Percentiles rank a stretch among this genome's conserved stretches.
phyloP scores from a whole-genome alignment of 2,888 invertebrate genomes.

The Scelioninae gen. 1 region DNA sequence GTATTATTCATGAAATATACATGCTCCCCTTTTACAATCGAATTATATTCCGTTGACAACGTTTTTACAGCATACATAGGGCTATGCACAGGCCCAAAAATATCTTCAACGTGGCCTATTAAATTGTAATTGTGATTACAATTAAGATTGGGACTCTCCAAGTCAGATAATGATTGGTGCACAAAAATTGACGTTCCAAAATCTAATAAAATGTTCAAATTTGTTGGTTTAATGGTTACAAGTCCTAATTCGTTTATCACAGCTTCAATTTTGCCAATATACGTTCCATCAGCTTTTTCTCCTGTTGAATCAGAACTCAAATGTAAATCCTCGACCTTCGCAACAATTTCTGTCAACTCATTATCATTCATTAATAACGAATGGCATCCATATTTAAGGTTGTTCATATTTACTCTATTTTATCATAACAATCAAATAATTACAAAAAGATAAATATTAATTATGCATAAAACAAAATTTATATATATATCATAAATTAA shows the following conservation, averaged over 20 bases:
- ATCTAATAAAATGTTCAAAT: slow-evolving; percentile 8
- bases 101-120: slow-evolving; percentile 32
- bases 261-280: slow-evolving; percentile 21
- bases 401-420: slow-evolving; percentile 6
- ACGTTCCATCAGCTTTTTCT: background rate
- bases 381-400: slow-evolving; percentile 7
- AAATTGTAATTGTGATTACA: slow-evolving; percentile 15
- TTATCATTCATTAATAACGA: slow-evolving; percentile 13
- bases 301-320: slow-evolving; percentile 13
- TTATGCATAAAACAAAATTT: no score
- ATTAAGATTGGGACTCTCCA: background rate
- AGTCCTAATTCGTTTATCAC: slow-evolving; percentile 20
- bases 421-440: no score
- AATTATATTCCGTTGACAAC: background rate
- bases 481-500: no score
- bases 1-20: slow-evolving; percentile 34
- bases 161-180: slow-evolving; percentile 6
- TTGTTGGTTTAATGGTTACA: slow-evolving; percentile 17
- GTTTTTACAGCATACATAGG: slow-evolving; percentile 38
- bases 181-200: slow-evolving; percentile 23
- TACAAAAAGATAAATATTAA: no score
- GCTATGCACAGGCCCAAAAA: slow-evolving; percentile 28
- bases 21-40: slow-evolving; percentile 7
- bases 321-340: slow-evolving; percentile 14
- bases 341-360: slow-evolving; percentile 15